Evolutionary conservation across 2,113 vertebrate species (phyloP).

Genomic region (Xenopus laevis): DNA sequence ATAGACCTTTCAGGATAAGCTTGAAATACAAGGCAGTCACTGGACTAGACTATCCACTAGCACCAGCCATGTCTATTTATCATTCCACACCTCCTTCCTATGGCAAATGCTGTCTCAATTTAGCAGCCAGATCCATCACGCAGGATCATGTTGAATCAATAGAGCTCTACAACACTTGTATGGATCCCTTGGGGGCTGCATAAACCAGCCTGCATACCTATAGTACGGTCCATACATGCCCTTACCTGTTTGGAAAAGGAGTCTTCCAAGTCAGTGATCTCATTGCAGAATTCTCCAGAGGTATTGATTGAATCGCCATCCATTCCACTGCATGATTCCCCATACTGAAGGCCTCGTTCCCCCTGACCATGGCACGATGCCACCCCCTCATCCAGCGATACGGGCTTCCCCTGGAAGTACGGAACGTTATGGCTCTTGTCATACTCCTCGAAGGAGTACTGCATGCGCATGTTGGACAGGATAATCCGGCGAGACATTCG

Average conservation of each 20-base stretch:
- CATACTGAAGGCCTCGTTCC: slow-evolving; percentile 64
- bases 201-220: too few species aligned
- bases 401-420: slow-evolving; percentile 71
- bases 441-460: slow-evolving; percentile 84
- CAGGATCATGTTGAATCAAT: too few species aligned
- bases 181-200: too few species aligned
- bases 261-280: slow-evolving; percentile 81
- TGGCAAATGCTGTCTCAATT: too few species aligned
- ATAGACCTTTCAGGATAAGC: too few species aligned
- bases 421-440: slow-evolving; percentile 60
- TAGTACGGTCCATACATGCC: background rate
- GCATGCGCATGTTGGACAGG: slow-evolving; percentile 87
- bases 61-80: too few species aligned
- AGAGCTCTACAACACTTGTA: too few species aligned
- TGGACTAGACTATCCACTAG: too few species aligned
- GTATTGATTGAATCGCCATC: slow-evolving; percentile 71
- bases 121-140: too few species aligned
- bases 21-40: too few species aligned
- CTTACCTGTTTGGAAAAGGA: slow-evolving; percentile 88
- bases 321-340: slow-evolving; percentile 58
- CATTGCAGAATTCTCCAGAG: slow-evolving; percentile 68
- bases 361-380: slow-evolving; percentile 64
- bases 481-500: slow-evolving; percentile 89
- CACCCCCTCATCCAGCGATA: slow-evolving; percentile 73
- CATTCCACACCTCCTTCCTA: too few species aligned